phyloP scores from a whole-genome alignment of 2,888 invertebrate species.

The Adelognathus sp. region DNA sequence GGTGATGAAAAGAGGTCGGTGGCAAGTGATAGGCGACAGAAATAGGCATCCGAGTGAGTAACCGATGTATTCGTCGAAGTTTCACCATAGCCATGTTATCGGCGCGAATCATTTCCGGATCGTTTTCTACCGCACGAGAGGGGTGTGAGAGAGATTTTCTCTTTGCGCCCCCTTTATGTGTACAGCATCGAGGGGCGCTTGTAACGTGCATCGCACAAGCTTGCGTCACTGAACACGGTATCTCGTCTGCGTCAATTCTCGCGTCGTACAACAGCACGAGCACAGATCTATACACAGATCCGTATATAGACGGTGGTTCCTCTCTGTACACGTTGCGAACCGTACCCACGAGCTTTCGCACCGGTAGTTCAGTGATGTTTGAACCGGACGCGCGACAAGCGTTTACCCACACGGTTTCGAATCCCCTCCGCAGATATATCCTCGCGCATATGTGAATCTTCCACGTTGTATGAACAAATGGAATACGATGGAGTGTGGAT shows the following conservation, averaged over 20 bases:
- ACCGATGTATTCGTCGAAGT: background rate
- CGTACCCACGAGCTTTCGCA: constrained; percentile 31
- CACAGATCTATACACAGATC: background rate
- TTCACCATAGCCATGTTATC: constrained; percentile 39
- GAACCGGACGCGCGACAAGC: constrained; percentile 25
- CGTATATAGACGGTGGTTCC: background rate
- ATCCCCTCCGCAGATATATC: background rate
- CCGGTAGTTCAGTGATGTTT: constrained; percentile 34
- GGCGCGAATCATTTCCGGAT: constrained; percentile 55
- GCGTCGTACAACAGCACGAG: background rate
- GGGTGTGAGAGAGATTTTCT: constrained; percentile 25
- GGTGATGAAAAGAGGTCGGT: too few relatives aligned
- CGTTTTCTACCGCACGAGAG: constrained; percentile 48
- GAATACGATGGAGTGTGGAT: background rate
- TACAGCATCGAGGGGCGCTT: background rate
- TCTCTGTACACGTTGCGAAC: constrained; percentile 17
- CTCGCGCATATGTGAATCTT: background rate
- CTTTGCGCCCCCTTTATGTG: constrained; percentile 25
- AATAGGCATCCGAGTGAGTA: too few relatives aligned
- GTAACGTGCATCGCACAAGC: constrained; percentile 15
- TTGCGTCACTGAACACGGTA: constrained; percentile 10
- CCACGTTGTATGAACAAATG: background rate
- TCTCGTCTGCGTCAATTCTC: constrained; percentile 29
- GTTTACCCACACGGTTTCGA: constrained; percentile 17
- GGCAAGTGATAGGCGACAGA: too few relatives aligned